Evolutionary conservation across 2,888 invertebrate genomes (phyloP), one percentile per base, ranked within the genome.

Genomic region (Acleris holmiana): DNA sequence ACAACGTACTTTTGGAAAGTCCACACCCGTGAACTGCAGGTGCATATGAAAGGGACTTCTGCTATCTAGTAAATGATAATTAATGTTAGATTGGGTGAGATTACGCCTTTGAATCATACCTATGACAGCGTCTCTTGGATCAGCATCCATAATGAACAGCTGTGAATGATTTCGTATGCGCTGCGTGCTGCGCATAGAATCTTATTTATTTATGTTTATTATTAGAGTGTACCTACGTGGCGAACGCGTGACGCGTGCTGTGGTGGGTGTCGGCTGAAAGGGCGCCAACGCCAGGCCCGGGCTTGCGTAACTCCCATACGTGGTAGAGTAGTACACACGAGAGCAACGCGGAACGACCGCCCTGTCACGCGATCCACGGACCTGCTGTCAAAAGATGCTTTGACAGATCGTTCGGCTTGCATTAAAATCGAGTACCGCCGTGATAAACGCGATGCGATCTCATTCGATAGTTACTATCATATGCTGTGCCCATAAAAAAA

Each of bases 191-290:
- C 55, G 35, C 41, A 46, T 58, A 23, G 64, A 54, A 59, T 54
- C 29, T 64, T 54, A 54, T 64, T 53, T 64, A 66, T 61, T 66
- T 61, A 51, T 56, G 50, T 56, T 50, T 66, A 66, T 61, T 61
- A 61, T 66, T 56, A 61, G 50, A 60, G 68, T 71, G 68, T 66
- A 67, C 70, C 69, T 65, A 67, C 66, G 70, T 68, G 67, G 73
- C 57, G 64, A 62, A 67, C 67, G 69, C 64, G 73, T 78, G 78
- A 78, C 80, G 81, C 72, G 54, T 50, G 59, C 54, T 61, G 68
- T 73, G 74, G 78, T 82, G 80, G 79, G 79, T 76, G 77, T 78
- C 66, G 71, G 73, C 77, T 75, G 76, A 82, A 83, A 82, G 80
- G 79, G 79, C 79, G 78, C 80, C 81, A 80, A 80, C 77, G 80